Evolutionary conservation across 2,113 vertebrate genomes (phyloP), one percentile per base, ranked within the genome.

Genomic region (Kryptolebias marmoratus): DNA sequence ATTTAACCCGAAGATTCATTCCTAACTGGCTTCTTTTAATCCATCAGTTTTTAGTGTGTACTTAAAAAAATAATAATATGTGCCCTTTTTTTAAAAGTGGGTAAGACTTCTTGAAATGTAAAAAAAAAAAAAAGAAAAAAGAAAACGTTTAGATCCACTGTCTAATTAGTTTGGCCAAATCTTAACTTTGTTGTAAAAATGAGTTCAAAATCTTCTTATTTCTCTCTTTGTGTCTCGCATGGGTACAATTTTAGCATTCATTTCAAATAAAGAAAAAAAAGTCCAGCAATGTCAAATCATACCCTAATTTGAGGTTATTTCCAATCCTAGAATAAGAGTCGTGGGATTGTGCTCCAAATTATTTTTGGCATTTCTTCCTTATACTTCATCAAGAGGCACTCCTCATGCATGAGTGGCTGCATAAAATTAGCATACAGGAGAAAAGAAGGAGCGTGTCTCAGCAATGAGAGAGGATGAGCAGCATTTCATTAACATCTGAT

Each of bases 401-500:
- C 74, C 69, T 32, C 73, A 73, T 75, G 73, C 72, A 75, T 83
- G 75, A 69, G n/a, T 64, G 55, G 52, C 59, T 80, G 68, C 55
- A 76, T 80, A 59, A 59, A 83, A 88, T 86, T 87, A 76, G 63
- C 71, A 81, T 85, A 81, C 39, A 65, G 66, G 12, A 62, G 74
- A 76, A 67, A 68, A 59, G n/a, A 65, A 64, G 54, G 32, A 70
- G 56, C 36, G 48, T 66, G 30, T 54, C 55, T 70, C 18, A 49
- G 54, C 49, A 49, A 47, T 48, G 56, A 70, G 68, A 45, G 64
- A 50, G 60, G 64, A 77, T 81, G 72, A 74, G 59, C 60, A 48
- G 68, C 22, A 61, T 73, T 77, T 74, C 70, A 76, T 67, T 77
- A 71, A 55, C 15, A 58, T 39, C 45, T 73, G 45, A 75, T 74